Evolutionary conservation across 2,888 invertebrate species (phyloP).

Genomic region (Crematogaster levior): DNA sequence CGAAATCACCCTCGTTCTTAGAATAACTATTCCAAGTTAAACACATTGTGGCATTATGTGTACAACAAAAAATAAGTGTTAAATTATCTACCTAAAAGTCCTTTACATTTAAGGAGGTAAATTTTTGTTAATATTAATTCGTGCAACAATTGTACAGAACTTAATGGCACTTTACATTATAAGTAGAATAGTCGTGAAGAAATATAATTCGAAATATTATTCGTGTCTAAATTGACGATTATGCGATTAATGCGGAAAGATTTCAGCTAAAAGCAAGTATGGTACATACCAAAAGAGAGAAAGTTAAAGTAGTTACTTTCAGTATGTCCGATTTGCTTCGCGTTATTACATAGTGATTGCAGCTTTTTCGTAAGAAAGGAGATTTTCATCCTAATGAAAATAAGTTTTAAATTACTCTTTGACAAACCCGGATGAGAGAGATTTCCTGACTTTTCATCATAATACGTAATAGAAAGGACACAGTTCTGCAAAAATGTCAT

Average conservation of each 20-base stretch:
- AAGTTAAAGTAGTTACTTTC: background rate
- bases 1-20: conserved; percentile 4
- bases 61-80: background rate
- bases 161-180: background rate
- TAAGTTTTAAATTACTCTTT: conserved; percentile 18
- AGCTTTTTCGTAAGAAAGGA: background rate
- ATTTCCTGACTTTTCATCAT: background rate
- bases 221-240: background rate
- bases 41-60: background rate
- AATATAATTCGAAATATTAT: background rate
- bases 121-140: conserved; percentile 4
- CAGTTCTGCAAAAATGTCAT: background rate
- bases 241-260: background rate
- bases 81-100: background rate
- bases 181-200: no score
- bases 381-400: conserved; percentile 17
- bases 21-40: conserved; percentile 23
- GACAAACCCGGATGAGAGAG: conserved; percentile 26
- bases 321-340: conserved; percentile 13
- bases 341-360: conserved; percentile 16
- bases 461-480: background rate
- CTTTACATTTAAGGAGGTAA: background rate
- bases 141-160: background rate
- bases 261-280: background rate
- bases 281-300: conserved; percentile 2